phyloP scores from a whole-genome alignment of 2,113 vertebrate genomes.

The Orientallactaga bullata region DNA sequence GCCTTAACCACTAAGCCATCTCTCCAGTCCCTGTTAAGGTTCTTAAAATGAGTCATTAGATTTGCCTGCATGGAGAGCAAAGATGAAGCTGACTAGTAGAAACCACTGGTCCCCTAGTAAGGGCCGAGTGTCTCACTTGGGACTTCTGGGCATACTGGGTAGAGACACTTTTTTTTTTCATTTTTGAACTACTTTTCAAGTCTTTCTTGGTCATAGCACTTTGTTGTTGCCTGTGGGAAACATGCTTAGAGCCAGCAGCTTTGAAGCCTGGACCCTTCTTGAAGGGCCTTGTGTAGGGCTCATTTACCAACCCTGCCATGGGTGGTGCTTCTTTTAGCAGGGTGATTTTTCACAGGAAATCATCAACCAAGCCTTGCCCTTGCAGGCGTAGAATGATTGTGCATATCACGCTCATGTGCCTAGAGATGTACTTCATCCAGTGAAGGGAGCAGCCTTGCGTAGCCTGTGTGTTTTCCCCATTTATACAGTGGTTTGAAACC shows the following conservation, averaged over 20 bases:
- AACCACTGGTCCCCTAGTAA: neutral
- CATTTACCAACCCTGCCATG: neutral
- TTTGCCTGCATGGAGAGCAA: neutral
- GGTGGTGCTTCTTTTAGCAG: neutral
- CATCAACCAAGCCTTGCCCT: slow-evolving; percentile 1
- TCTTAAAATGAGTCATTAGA: neutral
- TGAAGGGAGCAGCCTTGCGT: slow-evolving; percentile 1
- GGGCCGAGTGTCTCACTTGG: neutral
- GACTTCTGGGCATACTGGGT: slow-evolving; percentile 8
- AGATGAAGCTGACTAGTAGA: neutral
- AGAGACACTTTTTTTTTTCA: neutral
- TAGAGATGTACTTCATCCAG: slow-evolving; percentile 34
- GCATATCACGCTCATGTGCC: slow-evolving; percentile 16
- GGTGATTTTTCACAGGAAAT: slow-evolving; percentile 57
- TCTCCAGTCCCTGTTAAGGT: neutral
- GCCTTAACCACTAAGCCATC: no score
- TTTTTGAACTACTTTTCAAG: slow-evolving; percentile 32
- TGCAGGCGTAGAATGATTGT: neutral
- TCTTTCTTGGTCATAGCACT: neutral
- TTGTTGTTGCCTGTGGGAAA: neutral
- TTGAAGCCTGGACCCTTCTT: neutral
- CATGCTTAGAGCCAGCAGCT: neutral
- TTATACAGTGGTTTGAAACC: neutral
- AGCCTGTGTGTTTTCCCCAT: neutral
- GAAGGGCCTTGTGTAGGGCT: slow-evolving; percentile 22